Evolutionary conservation across 2,797 vertebrate species (phyloP).

Genomic region (Ctenochaetus hawaiiensis): DNA sequence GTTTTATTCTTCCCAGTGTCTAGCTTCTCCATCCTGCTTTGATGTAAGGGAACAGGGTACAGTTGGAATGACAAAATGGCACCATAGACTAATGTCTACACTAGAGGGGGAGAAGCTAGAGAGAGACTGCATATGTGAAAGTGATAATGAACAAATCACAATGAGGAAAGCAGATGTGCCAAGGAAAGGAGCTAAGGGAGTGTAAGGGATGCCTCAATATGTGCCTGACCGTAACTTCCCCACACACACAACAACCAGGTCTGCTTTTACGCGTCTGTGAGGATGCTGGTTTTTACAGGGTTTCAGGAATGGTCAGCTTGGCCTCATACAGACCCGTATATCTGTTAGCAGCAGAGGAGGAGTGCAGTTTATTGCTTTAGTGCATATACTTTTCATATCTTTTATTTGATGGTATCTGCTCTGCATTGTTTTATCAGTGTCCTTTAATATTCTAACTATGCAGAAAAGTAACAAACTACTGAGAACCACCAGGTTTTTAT

Average conservation of each 20-base stretch:
- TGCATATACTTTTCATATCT: conserved; percentile 5
- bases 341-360: conserved; percentile 6
- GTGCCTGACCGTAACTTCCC: conserved; percentile 18
- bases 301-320: neutral
- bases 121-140: neutral
- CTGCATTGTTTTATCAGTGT: conserved; percentile 21
- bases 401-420: neutral
- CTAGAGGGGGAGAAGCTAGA: conserved; percentile 31
- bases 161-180: conserved; percentile 38
- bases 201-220: conserved; percentile 21
- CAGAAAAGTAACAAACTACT: conserved; percentile 39
- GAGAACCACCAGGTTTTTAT: conserved; percentile 26
- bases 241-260: conserved; percentile 6
- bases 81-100: conserved; percentile 23
- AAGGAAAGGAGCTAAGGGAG: conserved; percentile 37
- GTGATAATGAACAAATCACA: conserved; percentile 18
- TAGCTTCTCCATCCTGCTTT: conserved; percentile 21
- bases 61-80: conserved; percentile 22
- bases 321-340: conserved; percentile 5
- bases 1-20: conserved; percentile 6
- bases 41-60: conserved; percentile 19
- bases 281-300: conserved; percentile 11
- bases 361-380: neutral
- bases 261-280: conserved; percentile 20
- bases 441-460: conserved; percentile 46